Evolutionary conservation across 2,888 invertebrate species (phyloP).

Genomic region (Endotricha flammealis): DNA sequence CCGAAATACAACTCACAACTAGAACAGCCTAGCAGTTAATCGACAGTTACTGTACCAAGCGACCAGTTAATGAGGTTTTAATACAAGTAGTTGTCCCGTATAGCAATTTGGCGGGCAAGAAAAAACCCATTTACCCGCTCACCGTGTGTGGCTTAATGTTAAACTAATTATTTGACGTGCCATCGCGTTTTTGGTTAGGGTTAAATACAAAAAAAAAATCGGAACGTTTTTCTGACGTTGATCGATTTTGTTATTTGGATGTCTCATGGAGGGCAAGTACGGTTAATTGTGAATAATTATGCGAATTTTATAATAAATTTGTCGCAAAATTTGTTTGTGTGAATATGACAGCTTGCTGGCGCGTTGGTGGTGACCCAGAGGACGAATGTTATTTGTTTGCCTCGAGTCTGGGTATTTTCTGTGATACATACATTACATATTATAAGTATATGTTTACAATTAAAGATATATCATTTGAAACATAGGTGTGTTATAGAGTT

Average conservation of each 20-base stretch:
- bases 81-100: conserved; percentile 44
- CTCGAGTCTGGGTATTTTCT: too few relatives aligned
- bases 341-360: too few relatives aligned
- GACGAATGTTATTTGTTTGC: too few relatives aligned
- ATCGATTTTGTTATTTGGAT: conserved; percentile 4
- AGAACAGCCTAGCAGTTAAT: conserved; percentile 36
- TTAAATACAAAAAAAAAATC: conserved; percentile 22
- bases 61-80: conserved; percentile 66
- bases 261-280: conserved; percentile 29
- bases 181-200: conserved; percentile 24
- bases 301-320: conserved; percentile 6
- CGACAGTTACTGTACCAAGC: conserved; percentile 37
- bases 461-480: too few relatives aligned
- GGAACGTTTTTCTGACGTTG: conserved; percentile 9
- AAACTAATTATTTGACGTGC: conserved; percentile 56
- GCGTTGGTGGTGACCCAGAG: too few relatives aligned
- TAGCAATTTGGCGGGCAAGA: conserved; percentile 56
- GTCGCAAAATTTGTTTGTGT: neutral
- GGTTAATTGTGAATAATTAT: neutral
- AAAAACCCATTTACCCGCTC: conserved; percentile 54
- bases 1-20: conserved; percentile 15
- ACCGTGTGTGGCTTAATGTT: conserved; percentile 61
- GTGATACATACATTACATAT: too few relatives aligned
- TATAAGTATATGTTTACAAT: too few relatives aligned
- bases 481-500: too few relatives aligned